Percentiles rank a stretch among this genome's conserved stretches.
These are phyloP conservation scores for Maniola jurtina DNA, from an alignment of 1,140 invertebrate genomes.

Conservation along the genomic window DNA sequence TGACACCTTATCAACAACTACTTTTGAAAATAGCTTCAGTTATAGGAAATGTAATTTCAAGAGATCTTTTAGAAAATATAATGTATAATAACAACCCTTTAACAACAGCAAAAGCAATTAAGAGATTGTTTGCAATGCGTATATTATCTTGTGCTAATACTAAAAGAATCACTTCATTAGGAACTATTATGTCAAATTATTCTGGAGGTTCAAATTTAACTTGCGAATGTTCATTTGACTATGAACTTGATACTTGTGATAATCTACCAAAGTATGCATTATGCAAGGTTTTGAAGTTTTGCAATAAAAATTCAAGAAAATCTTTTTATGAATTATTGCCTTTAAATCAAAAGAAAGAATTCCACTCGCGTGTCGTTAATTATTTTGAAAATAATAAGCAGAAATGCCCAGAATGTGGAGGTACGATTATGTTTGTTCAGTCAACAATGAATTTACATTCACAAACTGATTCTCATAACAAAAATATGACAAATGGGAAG, in stretches of 20 bases:
- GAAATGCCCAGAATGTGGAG: slow-evolving; percentile 70
- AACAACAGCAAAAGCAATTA: slow-evolving; percentile 67
- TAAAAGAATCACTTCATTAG: slow-evolving; percentile 31
- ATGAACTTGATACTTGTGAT: slow-evolving; percentile 44
- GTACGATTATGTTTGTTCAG: slow-evolving; percentile 60
- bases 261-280: slow-evolving; percentile 75
- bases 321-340: slow-evolving; percentile 76
- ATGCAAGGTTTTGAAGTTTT: slow-evolving; percentile 77
- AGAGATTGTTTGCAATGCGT: slow-evolving; percentile 64
- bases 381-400: slow-evolving; percentile 72
- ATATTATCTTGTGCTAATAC: slow-evolving; percentile 62
- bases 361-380: slow-evolving; percentile 73
- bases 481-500: slow-evolving; percentile 1
- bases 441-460: slow-evolving; percentile 44
- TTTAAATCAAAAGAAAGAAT: slow-evolving; percentile 76
- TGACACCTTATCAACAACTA: slow-evolving; percentile 76
- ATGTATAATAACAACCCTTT: slow-evolving; percentile 71
- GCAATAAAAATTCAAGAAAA: slow-evolving; percentile 66
- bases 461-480: slow-evolving; percentile 4
- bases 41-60: slow-evolving; percentile 72
- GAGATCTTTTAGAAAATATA: slow-evolving; percentile 70
- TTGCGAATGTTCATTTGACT: slow-evolving; percentile 68
- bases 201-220: slow-evolving; percentile 36
- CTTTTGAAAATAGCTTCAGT: slow-evolving; percentile 78
- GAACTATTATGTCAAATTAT: slow-evolving; percentile 35